Evolutionary conservation across 2,888 invertebrate species (phyloP).

Genomic region (Pollenia angustigena): DNA sequence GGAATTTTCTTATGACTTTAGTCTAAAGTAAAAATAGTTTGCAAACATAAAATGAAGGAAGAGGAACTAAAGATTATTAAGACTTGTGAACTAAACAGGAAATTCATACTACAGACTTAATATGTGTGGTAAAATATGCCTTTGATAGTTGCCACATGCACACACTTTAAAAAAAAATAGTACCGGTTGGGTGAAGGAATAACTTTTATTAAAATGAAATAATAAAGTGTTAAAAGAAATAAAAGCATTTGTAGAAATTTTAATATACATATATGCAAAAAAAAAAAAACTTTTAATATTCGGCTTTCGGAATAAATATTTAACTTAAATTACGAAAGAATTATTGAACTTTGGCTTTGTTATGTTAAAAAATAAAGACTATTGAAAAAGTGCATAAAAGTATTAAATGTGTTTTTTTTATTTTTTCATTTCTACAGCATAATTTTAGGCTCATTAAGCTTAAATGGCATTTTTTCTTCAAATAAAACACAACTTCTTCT

Average conservation of each 20-base stretch:
- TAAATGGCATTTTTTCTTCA: not conserved
- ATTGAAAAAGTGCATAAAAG: too few relatives aligned
- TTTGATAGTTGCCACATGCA: not conserved
- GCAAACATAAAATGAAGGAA: not conserved
- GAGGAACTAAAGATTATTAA: slow-evolving; percentile 24
- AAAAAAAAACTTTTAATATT: too few relatives aligned
- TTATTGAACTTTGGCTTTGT: too few relatives aligned
- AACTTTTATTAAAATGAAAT: not conserved
- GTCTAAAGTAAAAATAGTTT: not conserved
- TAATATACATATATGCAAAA: too few relatives aligned
- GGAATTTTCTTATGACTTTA: slow-evolving; percentile 39
- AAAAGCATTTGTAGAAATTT: not conserved
- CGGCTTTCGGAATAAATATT: too few relatives aligned
- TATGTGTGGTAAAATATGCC: slow-evolving; percentile 2
- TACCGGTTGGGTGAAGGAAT: not conserved
- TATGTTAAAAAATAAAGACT: too few relatives aligned
- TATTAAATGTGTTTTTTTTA: not conserved
- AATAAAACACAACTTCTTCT: not conserved
- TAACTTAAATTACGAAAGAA: too few relatives aligned
- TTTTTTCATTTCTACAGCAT: not conserved
- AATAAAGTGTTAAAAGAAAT: not conserved
- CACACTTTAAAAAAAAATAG: not conserved
- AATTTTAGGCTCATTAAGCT: slow-evolving; percentile 1
- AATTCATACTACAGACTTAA: not conserved
- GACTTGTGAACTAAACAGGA: slow-evolving; percentile 3